These are phyloP conservation scores for Scolopax mira DNA, from an alignment of 2,113 vertebrate genomes.

Conservation along the genomic window DNA sequence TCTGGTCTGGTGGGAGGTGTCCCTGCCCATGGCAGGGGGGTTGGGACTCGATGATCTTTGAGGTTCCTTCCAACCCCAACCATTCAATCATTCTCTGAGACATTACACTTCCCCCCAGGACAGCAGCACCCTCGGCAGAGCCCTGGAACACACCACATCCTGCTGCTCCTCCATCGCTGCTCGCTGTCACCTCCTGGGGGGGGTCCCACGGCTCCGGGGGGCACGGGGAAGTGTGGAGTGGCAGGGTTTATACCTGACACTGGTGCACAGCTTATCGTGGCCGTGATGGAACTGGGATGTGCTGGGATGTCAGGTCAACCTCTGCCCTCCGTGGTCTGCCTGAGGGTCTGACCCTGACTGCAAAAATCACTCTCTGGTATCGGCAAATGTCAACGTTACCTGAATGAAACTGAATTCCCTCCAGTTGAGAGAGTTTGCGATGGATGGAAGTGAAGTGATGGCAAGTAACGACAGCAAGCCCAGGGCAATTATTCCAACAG, in stretches of 20 bases:
- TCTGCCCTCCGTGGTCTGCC: not conserved
- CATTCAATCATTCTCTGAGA: not conserved
- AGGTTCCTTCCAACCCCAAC: not conserved
- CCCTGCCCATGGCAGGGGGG: not conserved
- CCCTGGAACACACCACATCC: not conserved
- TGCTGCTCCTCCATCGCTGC: not conserved
- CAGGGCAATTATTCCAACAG: slow-evolving; percentile 90
- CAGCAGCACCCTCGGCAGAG: not conserved
- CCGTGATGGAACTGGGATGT: not conserved
- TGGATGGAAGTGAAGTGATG: slow-evolving; percentile 90
- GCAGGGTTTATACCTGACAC: not conserved
- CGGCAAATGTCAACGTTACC: slow-evolving; percentile 70
- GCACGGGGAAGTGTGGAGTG: not conserved
- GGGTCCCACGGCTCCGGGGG: not conserved
- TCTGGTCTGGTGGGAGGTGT: not conserved
- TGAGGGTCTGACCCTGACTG: not conserved
- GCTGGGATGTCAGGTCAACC: not conserved
- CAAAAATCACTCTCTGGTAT: not conserved
- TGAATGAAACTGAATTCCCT: slow-evolving; percentile 96
- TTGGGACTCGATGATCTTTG: not conserved
- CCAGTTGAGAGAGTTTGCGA: slow-evolving; percentile 91
- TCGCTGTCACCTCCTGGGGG: not conserved
- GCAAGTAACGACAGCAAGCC: slow-evolving; percentile 90
- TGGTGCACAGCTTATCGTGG: not conserved
- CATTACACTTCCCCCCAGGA: not conserved